Base-by-base conservation (phyloP, 2,797 vertebrate species). In the Sebastes steindachneri region DNA sequence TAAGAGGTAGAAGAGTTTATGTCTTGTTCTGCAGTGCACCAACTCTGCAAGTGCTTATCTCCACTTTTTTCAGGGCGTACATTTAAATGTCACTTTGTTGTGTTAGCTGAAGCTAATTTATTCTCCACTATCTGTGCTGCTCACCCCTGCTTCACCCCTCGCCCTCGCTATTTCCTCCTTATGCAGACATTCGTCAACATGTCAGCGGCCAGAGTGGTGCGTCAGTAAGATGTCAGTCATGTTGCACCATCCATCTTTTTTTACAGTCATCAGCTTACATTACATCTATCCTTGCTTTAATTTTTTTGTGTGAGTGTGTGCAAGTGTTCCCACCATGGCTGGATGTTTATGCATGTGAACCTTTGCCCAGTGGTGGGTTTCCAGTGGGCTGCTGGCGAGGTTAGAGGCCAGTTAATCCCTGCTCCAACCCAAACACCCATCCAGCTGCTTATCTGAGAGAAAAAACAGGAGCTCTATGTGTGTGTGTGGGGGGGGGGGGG, bases 361-460 rank as follows among this genome's bases (percentile, higher is more conserved):
- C 28, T 54, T 51, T 12, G 48, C 41, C 10, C 25, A 19, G 41
- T 25, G 48, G 17, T 54, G 31, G 25, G 15, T 75, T 69, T 79
- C 79, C 62, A 68, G 33, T 55, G 9, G 31, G 58, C 53, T 71
- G 21, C 25, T 77, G 35, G 60, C 3, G 3, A 59, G 35, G 60
- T 60, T 5, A 60, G 23, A 65, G 33, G 62, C 68, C 78, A 70
- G 74, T 70, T 68, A 63, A 71, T 82, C 70, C 33, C 69, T 11
- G 54, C 8, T 66, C 82, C 75, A 82, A 77, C 17, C 41, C 21
- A 80, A 88, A 82, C 67, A 80, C 7, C 7, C 77, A 54, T 66
- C 10, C 81, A 80, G 79, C 86, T 84, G 63, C 68, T 86, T 79
- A 81, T 84, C 82, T 60, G 62, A 33, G 7, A 75, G 66, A 63